Evolutionary conservation across 2,797 vertebrate species (phyloP).

Genomic region (Neoniphon sammara): DNA sequence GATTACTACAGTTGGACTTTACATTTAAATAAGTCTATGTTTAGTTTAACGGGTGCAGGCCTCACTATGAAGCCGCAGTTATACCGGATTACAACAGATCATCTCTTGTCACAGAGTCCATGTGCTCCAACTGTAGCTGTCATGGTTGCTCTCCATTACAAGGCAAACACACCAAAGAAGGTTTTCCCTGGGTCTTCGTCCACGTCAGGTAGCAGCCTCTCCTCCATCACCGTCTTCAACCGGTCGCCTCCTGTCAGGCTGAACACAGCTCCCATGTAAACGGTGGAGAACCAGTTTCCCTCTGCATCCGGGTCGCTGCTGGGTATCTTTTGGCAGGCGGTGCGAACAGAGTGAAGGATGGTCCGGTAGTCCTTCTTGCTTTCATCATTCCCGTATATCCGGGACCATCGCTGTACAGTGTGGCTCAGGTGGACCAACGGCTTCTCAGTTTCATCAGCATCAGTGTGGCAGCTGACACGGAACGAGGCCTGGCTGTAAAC

Average conservation of each 20-base stretch:
- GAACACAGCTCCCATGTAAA: conserved; percentile 83
- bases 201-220: conserved; percentile 41
- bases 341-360: conserved; percentile 74
- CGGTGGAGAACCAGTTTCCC: conserved; percentile 57
- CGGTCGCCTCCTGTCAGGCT: conserved; percentile 63
- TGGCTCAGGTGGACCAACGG: conserved; percentile 72
- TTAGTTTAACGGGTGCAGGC: too few relatives aligned
- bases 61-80: neutral
- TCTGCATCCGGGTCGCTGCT: rapidly evolving
- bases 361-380: conserved; percentile 10
- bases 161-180: conserved; percentile 82
- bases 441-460: rapidly evolving
- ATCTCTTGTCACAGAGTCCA: neutral
- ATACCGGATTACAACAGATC: too few relatives aligned
- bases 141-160: conserved; percentile 61
- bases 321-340: conserved; percentile 60
- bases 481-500: conserved; percentile 84
- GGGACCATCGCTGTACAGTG: conserved; percentile 67
- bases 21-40: too few relatives aligned
- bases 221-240: conserved; percentile 60
- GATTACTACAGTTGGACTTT: neutral
- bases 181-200: conserved; percentile 63
- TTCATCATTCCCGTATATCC: rapidly evolving
- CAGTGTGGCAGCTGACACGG: conserved; percentile 59
- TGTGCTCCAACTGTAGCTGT: neutral